Conservation (phyloP, 1,140 invertebrate genomes). For the Aphidius ervi region DNA sequence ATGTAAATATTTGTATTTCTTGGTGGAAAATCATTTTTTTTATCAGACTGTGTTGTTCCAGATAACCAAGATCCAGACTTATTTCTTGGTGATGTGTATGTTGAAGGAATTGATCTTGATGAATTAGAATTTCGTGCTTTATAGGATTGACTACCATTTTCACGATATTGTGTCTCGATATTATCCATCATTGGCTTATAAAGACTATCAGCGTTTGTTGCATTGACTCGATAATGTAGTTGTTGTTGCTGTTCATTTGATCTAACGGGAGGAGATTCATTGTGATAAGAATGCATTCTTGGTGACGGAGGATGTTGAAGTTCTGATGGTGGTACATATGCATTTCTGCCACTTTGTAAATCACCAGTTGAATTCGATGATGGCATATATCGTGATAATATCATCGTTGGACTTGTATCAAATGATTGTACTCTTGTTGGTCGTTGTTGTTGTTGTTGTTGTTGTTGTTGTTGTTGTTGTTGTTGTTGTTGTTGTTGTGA, state of each 20-base stretch:
- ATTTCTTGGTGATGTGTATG: slow-evolving; percentile 35
- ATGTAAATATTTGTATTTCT: slow-evolving; percentile 37
- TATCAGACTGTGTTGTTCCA: slow-evolving; percentile 26
- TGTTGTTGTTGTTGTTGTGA: slow-evolving; percentile 29
- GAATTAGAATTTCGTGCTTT: not conserved
- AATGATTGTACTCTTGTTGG: slow-evolving; percentile 27
- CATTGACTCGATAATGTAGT: slow-evolving; percentile 35
- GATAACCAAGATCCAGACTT: slow-evolving; percentile 26
- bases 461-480: slow-evolving; percentile 29
- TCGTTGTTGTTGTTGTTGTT: slow-evolving; percentile 32
- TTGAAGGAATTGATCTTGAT: slow-evolving; percentile 33
- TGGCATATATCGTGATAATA: slow-evolving; percentile 35
- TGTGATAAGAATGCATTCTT: slow-evolving; percentile 35
- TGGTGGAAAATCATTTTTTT: slow-evolving; percentile 29
- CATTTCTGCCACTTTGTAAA: slow-evolving; percentile 37
- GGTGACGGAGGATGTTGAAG: slow-evolving; percentile 35
- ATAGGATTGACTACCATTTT: slow-evolving; percentile 26
- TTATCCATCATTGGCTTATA: slow-evolving; percentile 6
- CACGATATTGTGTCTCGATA: slow-evolving; percentile 46
- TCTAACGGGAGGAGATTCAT: slow-evolving; percentile 38
- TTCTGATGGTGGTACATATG: slow-evolving; percentile 51
- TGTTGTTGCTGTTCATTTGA: slow-evolving; percentile 26
- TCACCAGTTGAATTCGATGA: slow-evolving; percentile 32
- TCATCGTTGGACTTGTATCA: slow-evolving; percentile 15
- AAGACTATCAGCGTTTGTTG: not conserved